These are phyloP conservation scores for Anabacerthia variegaticeps DNA, from an alignment of 2,797 vertebrate genomes.

Conservation along the genomic window DNA sequence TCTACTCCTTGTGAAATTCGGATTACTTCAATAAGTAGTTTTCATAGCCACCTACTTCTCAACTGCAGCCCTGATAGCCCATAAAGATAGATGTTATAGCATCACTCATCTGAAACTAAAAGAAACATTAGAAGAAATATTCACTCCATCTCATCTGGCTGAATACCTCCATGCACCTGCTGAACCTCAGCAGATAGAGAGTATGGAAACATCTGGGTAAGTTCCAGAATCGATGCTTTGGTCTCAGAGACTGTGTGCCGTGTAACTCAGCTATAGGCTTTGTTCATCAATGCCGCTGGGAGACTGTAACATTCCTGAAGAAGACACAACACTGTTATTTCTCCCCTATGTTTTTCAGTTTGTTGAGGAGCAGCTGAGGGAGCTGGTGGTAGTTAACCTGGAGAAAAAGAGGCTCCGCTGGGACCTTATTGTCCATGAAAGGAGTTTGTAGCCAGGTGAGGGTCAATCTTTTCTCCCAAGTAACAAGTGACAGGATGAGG, in stretches of 20 bases:
- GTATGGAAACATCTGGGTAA: background rate
- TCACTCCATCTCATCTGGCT: background rate
- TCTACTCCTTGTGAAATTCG: background rate
- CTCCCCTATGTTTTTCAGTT: background rate
- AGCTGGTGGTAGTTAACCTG: background rate
- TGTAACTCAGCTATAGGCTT: background rate
- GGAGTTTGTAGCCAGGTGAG: background rate
- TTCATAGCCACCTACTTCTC: background rate
- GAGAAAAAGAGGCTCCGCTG: background rate
- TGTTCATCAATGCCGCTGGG: background rate
- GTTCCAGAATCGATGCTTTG: background rate
- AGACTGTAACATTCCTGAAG: background rate
- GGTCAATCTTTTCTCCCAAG: background rate
- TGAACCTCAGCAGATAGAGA: background rate
- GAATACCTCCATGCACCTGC: background rate
- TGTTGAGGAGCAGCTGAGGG: background rate
- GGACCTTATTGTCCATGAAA: background rate
- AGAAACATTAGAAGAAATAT: background rate
- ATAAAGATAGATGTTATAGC: background rate
- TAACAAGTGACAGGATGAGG: background rate
- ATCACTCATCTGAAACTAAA: background rate
- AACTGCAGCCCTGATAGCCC: background rate
- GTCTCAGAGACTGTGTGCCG: background rate
- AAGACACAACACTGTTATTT: background rate
- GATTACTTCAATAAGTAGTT: background rate